phyloP scores from a whole-genome alignment of 2,113 vertebrate genomes.

The Plecotus auritus region DNA sequence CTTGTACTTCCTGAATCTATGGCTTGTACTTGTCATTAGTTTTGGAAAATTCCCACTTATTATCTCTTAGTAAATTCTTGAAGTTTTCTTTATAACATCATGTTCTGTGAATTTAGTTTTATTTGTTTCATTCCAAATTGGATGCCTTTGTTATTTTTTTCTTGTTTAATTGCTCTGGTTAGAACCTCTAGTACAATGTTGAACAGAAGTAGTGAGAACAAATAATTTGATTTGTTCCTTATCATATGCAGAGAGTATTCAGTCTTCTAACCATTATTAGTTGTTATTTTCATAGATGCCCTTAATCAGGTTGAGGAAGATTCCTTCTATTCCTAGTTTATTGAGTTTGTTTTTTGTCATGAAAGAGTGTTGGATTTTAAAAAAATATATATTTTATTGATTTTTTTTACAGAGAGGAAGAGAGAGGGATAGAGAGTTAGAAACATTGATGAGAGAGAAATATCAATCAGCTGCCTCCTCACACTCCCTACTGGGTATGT shows the following conservation, averaged over 20 bases:
- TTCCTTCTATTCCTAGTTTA: not conserved
- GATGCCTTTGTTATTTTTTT: not conserved
- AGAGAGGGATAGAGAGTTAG: too few relatives aligned
- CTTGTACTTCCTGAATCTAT: not conserved
- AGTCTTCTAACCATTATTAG: not conserved
- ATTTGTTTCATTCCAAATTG: not conserved
- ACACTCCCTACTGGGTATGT: too few relatives aligned
- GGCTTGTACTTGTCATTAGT: not conserved
- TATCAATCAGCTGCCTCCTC: too few relatives aligned
- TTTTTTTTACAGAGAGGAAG: too few relatives aligned
- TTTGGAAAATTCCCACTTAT: not conserved
- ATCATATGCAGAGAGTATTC: not conserved
- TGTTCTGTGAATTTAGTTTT: not conserved
- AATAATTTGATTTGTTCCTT: not conserved
- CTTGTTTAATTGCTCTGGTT: not conserved
- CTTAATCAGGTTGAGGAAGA: not conserved
- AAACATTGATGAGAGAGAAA: too few relatives aligned
- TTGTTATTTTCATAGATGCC: not conserved
- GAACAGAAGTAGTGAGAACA: not conserved
- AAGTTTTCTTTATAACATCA: not conserved
- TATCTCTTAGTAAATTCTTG: not conserved
- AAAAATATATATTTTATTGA: too few relatives aligned
- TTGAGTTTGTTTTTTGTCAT: not conserved
- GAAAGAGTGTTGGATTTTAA: not conserved
- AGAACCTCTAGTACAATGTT: not conserved